Evolutionary conservation across 2,888 invertebrate genomes (phyloP).

Genomic region (Ischnus inquisitorius): DNA sequence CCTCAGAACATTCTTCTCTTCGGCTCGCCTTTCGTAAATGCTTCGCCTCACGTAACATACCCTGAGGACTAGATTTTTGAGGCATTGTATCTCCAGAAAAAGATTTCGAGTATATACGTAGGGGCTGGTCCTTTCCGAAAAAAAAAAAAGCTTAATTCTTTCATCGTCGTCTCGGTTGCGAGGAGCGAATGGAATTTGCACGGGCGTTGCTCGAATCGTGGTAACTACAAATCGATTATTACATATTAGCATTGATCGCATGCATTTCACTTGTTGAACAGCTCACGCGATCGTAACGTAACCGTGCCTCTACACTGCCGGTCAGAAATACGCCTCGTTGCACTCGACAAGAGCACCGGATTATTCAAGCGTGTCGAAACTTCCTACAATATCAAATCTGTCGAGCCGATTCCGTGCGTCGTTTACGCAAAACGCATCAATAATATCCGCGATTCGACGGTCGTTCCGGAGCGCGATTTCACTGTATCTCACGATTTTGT

Average conservation of each 20-base stretch:
- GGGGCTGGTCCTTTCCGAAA: background rate
- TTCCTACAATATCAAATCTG: slow-evolving; percentile 13
- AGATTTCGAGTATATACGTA: background rate
- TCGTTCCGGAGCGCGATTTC: slow-evolving; percentile 50
- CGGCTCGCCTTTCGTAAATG: too few relatives aligned
- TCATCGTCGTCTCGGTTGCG: background rate
- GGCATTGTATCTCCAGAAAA: too few relatives aligned
- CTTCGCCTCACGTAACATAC: too few relatives aligned
- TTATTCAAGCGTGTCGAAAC: background rate
- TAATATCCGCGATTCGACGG: slow-evolving; percentile 46
- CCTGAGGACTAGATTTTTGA: too few relatives aligned
- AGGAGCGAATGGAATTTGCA: background rate
- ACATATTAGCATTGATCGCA: background rate
- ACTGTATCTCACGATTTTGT: slow-evolving; percentile 37
- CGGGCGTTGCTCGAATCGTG: slow-evolving; percentile 2
- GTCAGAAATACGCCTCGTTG: background rate
- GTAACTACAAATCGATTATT: background rate
- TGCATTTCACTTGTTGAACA: slow-evolving; percentile 3
- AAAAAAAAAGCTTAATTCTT: background rate
- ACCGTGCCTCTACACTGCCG: background rate
- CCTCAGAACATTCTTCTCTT: too few relatives aligned
- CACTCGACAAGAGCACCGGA: background rate
- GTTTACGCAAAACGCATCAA: background rate
- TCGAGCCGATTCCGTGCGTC: background rate
- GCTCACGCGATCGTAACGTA: slow-evolving; percentile 2